A percentile compares a stretch with the other conserved stretches of the same genome.
These are phyloP conservation scores for Porphyrio hochstetteri DNA, from an alignment of 2,113 vertebrate genomes.

Conservation along the genomic window DNA sequence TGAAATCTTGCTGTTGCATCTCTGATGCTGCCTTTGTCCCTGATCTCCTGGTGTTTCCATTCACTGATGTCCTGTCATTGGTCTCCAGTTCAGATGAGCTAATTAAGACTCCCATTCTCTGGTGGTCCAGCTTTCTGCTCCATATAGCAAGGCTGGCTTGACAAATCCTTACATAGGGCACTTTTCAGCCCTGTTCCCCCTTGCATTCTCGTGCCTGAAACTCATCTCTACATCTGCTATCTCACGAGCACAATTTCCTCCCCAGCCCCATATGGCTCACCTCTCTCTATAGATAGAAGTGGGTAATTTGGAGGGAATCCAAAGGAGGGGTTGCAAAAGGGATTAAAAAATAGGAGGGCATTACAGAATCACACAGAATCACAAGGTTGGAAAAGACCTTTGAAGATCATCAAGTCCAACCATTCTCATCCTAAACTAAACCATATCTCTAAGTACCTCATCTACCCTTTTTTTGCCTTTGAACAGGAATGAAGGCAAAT, in stretches of 20 bases:
- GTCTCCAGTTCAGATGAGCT: background rate
- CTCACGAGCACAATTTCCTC: slow-evolving; percentile 20
- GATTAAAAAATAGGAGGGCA: slow-evolving; percentile 1
- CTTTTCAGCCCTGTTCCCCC: background rate
- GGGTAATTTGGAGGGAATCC: slow-evolving; percentile 5
- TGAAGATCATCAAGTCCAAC: no score
- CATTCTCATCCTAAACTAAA: no score
- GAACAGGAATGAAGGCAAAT: background rate
- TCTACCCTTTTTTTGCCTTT: no score
- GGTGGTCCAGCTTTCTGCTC: background rate
- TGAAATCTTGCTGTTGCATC: background rate
- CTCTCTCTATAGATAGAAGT: background rate
- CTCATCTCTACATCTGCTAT: background rate
- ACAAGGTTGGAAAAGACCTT: no score
- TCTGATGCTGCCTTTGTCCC: background rate
- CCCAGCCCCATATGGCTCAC: slow-evolving; percentile 7
- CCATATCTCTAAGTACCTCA: no score
- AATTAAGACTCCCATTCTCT: background rate
- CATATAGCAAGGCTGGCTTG: background rate
- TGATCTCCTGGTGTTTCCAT: background rate
- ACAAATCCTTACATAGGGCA: background rate
- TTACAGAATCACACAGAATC: no score
- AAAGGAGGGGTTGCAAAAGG: background rate
- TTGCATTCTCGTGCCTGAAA: background rate
- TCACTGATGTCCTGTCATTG: background rate